phyloP scores from a whole-genome alignment of 2,888 invertebrate species.

The Exocentrus adspersus region DNA sequence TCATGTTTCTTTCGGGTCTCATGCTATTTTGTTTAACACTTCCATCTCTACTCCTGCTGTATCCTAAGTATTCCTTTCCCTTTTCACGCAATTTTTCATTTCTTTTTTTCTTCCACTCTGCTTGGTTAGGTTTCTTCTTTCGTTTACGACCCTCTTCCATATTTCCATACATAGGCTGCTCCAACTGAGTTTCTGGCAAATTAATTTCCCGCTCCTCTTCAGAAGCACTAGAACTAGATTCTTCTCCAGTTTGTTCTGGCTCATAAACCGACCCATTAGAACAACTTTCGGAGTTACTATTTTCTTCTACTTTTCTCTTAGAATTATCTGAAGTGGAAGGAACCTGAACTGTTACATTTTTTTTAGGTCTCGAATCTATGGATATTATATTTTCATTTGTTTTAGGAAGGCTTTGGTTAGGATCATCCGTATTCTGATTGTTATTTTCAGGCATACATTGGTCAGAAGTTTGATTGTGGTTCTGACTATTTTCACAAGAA shows the following conservation, averaged over 20 bases:
- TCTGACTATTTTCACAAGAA: no score
- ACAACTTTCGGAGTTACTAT: conserved; percentile 18
- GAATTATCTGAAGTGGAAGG: conserved; percentile 11
- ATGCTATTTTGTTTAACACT: conserved; percentile 32
- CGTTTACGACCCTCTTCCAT: conserved; percentile 23
- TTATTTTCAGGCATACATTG: no score
- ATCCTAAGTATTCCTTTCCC: conserved; percentile 31
- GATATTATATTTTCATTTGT: no score
- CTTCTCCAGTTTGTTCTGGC: conserved; percentile 4
- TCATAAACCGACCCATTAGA: conserved; percentile 20
- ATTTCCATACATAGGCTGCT: conserved; percentile 27
- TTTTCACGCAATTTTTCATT: conserved; percentile 32
- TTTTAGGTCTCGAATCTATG: no score
- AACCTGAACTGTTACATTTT: no score
- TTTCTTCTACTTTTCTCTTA: conserved; percentile 17
- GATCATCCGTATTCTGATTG: no score
- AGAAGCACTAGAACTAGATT: conserved; percentile 15
- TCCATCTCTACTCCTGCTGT: no score
- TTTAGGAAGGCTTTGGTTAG: no score
- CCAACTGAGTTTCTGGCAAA: conserved; percentile 25
- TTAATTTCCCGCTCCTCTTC: conserved; percentile 16
- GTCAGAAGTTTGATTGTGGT: no score
- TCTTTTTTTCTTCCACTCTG: conserved; percentile 25
- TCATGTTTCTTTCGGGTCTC: conserved; percentile 33
- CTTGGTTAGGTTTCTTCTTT: conserved; percentile 11